Evolutionary conservation across 2,113 vertebrate genomes (phyloP).

Genomic region (Notiomystis cincta): DNA sequence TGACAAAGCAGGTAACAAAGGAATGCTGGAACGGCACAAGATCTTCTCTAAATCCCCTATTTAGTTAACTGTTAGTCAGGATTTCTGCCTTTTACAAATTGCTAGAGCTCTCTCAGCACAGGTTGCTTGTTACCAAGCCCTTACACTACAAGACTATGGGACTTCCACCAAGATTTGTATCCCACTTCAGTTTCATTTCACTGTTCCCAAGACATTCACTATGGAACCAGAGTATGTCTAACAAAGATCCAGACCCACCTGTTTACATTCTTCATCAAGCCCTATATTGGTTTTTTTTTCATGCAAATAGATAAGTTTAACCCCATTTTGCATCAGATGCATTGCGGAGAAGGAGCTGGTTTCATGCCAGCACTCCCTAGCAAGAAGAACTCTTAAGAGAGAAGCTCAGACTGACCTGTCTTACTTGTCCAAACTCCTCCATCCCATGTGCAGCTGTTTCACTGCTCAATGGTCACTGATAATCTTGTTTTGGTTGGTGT

Average conservation of each 20-base stretch:
- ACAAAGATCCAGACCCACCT: background rate
- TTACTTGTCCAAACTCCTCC: background rate
- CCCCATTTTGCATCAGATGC: background rate
- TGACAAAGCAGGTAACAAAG: background rate
- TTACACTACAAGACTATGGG: background rate
- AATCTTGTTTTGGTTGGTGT: too few relatives aligned
- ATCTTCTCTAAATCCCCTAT: background rate
- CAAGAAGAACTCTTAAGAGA: background rate
- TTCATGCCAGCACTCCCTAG: background rate
- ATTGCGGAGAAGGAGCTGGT: background rate
- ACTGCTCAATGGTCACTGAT: background rate
- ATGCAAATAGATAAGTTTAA: background rate
- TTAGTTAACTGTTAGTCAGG: background rate
- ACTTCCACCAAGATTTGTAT: background rate
- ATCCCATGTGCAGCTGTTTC: rapidly evolving
- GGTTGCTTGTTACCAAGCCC: background rate
- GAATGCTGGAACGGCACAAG: background rate
- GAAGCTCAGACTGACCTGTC: background rate
- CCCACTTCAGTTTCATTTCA: background rate
- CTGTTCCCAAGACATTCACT: background rate
- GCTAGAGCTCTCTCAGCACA: background rate
- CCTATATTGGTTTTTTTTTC: background rate
- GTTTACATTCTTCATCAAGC: background rate
- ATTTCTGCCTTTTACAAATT: background rate
- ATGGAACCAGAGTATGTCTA: background rate